phyloP scores from a whole-genome alignment of 2,113 vertebrate species.

The Cygnus buccinator region DNA sequence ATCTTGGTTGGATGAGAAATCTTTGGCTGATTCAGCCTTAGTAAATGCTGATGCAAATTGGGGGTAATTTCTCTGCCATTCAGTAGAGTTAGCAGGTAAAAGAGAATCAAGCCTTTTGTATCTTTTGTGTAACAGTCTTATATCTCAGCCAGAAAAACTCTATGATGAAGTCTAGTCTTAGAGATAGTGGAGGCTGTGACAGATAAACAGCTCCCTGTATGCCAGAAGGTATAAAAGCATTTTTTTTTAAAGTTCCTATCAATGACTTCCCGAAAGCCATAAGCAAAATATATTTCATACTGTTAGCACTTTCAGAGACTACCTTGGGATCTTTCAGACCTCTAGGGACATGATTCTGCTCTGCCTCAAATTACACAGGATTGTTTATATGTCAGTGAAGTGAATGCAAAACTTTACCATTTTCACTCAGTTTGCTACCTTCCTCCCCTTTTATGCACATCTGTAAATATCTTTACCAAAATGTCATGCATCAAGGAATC shows the following conservation, averaged over 20 bases:
- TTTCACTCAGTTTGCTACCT: not conserved
- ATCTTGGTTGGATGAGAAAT: not conserved
- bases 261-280: not conserved
- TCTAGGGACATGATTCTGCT: not conserved
- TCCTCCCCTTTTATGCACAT: not conserved
- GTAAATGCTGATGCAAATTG: not conserved
- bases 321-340: not conserved
- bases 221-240: not conserved
- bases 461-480: not conserved
- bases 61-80: not conserved
- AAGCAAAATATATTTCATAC: not conserved
- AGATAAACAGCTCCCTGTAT: not conserved
- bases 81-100: not conserved
- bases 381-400: not conserved
- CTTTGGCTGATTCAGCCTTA: not conserved
- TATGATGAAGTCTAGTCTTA: not conserved
- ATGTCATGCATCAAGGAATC: not conserved
- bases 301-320: not conserved
- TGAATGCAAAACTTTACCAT: not conserved
- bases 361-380: not conserved
- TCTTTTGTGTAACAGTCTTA: constrained; percentile 28
- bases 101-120: constrained; percentile 23
- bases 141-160: not conserved
- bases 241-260: not conserved
- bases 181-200: not conserved